A percentile compares a stretch with the other conserved stretches of the same genome.
These are phyloP conservation scores for Illadopsis cleaveri DNA, from an alignment of 2,113 vertebrate genomes.

Conservation along the genomic window DNA sequence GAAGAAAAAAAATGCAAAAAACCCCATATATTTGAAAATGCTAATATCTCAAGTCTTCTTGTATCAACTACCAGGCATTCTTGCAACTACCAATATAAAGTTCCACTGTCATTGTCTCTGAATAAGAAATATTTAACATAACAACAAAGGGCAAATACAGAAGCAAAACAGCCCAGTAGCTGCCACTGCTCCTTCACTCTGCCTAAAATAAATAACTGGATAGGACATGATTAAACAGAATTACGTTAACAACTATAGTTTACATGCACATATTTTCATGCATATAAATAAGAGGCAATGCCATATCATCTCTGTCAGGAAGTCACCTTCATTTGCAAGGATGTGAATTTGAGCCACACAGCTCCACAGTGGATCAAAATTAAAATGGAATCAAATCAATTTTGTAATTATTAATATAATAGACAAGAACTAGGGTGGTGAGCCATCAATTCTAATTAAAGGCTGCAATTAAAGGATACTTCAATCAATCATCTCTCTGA, in stretches of 20 bases:
- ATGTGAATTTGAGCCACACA: not conserved
- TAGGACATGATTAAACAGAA: not conserved
- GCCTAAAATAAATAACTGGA: not conserved
- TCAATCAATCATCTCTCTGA: conserved; percentile 49
- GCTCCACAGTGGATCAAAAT: conserved; percentile 17
- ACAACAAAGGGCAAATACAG: not conserved
- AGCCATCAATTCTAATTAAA: conserved; percentile 64
- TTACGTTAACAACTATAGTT: not conserved
- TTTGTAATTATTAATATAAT: conserved; percentile 68
- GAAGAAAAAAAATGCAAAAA: not conserved
- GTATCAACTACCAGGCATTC: not conserved
- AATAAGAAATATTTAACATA: not conserved
- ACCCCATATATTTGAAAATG: not conserved
- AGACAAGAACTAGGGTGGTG: conserved; percentile 43
- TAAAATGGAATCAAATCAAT: conserved; percentile 58
- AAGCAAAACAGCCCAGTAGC: not conserved
- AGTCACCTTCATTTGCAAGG: conserved; percentile 31
- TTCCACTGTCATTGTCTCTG: not conserved
- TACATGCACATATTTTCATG: not conserved
- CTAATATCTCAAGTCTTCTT: not conserved
- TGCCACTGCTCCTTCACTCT: not conserved
- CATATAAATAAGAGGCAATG: not conserved
- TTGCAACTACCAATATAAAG: not conserved
- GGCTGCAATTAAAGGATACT: conserved; percentile 61
- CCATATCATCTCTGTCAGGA: not conserved